phyloP scores from a whole-genome alignment of 92 coral and sea anemone species.

The Parazoanthus atlanticus region DNA sequence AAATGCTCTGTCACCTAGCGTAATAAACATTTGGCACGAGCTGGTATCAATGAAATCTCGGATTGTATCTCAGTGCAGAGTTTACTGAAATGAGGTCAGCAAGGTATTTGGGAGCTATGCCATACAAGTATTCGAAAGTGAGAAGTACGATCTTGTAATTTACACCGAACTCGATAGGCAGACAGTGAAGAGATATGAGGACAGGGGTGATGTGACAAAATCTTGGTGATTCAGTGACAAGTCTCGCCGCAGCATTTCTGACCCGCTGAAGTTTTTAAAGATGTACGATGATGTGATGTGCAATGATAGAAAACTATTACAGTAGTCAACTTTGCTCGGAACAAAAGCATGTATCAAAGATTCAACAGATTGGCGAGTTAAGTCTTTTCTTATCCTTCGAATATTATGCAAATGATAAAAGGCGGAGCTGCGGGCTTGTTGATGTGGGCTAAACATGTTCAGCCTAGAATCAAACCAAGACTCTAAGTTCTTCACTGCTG shows the following conservation, averaged over 20 bases:
- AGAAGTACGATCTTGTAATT: conserved; percentile 2
- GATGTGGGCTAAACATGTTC: conserved; percentile 10
- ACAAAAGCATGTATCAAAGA: conserved; percentile 21
- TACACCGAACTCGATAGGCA: neutral
- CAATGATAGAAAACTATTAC: too few species aligned
- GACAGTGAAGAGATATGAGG: too few species aligned
- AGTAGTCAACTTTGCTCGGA: conserved; percentile 25
- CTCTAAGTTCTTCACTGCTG: too few species aligned
- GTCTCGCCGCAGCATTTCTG: too few species aligned
- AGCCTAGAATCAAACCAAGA: neutral
- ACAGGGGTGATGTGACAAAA: neutral
- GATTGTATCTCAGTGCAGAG: too few species aligned
- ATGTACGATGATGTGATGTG: too few species aligned
- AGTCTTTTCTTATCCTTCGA: conserved; percentile 6
- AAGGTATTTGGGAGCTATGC: too few species aligned
- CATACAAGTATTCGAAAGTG: neutral
- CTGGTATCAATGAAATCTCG: too few species aligned
- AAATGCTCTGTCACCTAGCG: too few species aligned
- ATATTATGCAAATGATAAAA: conserved; percentile 20
- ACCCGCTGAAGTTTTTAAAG: neutral
- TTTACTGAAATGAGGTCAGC: neutral
- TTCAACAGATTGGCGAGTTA: conserved; percentile 16
- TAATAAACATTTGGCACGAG: too few species aligned
- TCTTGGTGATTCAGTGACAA: neutral
- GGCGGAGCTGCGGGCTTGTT: neutral